Percentiles rank a stretch among this genome's conserved stretches.
Conservation (phyloP, 2,797 vertebrate species). For the Megaceryle alcyon region DNA sequence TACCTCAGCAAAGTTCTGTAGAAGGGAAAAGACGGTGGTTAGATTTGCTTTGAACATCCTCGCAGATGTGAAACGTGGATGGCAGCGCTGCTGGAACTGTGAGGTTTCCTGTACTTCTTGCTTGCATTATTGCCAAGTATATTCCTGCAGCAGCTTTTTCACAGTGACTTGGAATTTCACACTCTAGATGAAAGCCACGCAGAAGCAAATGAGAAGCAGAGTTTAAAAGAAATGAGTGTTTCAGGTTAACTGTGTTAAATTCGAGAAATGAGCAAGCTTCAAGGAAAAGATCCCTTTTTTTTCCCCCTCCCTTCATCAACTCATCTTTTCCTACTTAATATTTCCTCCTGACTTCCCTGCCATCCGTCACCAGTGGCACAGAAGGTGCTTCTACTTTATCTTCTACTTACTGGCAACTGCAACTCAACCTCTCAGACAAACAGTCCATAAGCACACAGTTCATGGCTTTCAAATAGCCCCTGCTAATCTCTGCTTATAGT, state of each 20-base stretch:
- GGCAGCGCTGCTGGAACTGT: conserved; percentile 47
- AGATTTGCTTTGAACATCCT: not conserved
- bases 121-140: conserved; percentile 44
- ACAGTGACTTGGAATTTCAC: conserved; percentile 46
- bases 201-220: conserved; percentile 15
- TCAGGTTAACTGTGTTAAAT: not conserved
- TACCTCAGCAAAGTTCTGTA: not conserved
- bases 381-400: not conserved
- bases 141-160: conserved; percentile 29
- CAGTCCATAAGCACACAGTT: not conserved
- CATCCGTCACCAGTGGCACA: not conserved
- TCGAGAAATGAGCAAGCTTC: not conserved
- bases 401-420: not conserved
- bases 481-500: not conserved
- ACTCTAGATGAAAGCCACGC: conserved; percentile 41
- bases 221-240: not conserved
- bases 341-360: not conserved
- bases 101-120: conserved; percentile 57
- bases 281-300: not conserved
- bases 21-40: not conserved
- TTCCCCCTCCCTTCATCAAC: not conserved
- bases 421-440: not conserved
- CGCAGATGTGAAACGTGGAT: conserved; percentile 44
- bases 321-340: not conserved
- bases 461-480: not conserved